phyloP scores from a whole-genome alignment of 2,888 invertebrate genomes.

The Cryptocephalus moraei region DNA sequence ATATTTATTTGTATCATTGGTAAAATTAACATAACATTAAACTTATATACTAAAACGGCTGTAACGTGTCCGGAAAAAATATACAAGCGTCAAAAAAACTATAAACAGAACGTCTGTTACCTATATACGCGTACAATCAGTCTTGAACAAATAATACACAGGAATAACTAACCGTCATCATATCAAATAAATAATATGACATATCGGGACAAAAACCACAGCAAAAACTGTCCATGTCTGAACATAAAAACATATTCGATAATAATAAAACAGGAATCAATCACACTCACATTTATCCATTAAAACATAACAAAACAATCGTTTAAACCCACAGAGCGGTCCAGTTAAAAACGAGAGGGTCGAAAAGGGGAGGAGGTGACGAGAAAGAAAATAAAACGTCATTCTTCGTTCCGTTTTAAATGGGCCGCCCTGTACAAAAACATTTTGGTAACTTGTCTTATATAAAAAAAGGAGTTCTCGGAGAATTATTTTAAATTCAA shows the following conservation, averaged over 20 bases:
- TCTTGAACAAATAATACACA: slow-evolving; percentile 18
- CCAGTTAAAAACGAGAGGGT: slow-evolving; percentile 1
- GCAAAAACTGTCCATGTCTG: slow-evolving; percentile 14
- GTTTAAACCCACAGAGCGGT: slow-evolving; percentile 4
- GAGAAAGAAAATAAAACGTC: too few relatives aligned
- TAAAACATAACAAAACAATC: slow-evolving; percentile 15
- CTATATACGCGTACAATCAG: slow-evolving; percentile 13
- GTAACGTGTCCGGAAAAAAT: slow-evolving; percentile 12
- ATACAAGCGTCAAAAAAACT: slow-evolving; percentile 11
- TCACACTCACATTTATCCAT: slow-evolving; percentile 15
- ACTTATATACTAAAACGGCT: slow-evolving; percentile 19
- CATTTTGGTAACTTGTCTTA: slow-evolving; percentile 16
- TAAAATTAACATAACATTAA: slow-evolving; percentile 28
- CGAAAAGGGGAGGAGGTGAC: too few relatives aligned
- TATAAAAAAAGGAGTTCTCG: slow-evolving; percentile 10
- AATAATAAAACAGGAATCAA: slow-evolving; percentile 9
- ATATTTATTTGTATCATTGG: slow-evolving; percentile 27
- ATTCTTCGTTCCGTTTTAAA: not conserved
- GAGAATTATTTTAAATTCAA: slow-evolving; percentile 10
- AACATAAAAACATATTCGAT: slow-evolving; percentile 17
- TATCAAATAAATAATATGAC: too few relatives aligned
- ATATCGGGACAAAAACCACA: slow-evolving; percentile 8
- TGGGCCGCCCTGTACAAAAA: slow-evolving; percentile 7
- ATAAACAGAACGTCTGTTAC: slow-evolving; percentile 12
- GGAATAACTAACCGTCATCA: not conserved